Conservation (phyloP, 2,888 invertebrate species). For the Agrenia bidenticulata region DNA sequence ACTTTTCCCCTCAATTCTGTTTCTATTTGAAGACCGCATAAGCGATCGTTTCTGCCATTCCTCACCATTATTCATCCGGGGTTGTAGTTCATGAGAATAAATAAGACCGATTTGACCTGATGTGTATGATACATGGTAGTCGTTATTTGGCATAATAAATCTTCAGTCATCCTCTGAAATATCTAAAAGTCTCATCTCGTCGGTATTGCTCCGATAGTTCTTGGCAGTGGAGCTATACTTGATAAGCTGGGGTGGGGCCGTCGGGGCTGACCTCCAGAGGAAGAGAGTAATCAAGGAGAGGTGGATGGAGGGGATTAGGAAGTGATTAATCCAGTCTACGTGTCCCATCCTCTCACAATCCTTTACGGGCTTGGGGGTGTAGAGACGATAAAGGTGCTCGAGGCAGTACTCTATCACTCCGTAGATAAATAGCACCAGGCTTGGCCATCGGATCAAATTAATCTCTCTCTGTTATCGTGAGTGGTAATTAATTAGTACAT, state of each 20-base stretch:
- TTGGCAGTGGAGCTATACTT: not conserved
- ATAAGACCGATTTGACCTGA: no score
- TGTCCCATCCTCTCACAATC: not conserved
- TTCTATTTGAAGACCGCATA: no score
- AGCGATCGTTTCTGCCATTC: no score
- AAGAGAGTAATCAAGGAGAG: not conserved
- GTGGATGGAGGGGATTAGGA: slow-evolving; percentile 13
- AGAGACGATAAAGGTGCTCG: slow-evolving; percentile 5
- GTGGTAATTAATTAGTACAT: no score
- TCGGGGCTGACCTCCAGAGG: not conserved
- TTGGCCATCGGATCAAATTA: slow-evolving; percentile 16
- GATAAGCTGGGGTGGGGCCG: not conserved
- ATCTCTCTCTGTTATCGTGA: slow-evolving; percentile 8
- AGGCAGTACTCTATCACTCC: slow-evolving; percentile 11
- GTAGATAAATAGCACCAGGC: slow-evolving; percentile 10
- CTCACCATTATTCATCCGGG: no score
- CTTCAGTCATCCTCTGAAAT: no score
- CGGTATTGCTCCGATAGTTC: no score
- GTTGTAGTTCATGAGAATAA: no score
- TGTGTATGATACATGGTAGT: no score
- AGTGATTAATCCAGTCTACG: slow-evolving; percentile 8
- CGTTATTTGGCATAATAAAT: no score
- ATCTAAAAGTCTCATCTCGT: no score
- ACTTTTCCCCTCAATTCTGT: no score
- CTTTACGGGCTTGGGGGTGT: not conserved